phyloP scores from a whole-genome alignment of 2,113 vertebrate genomes.

The Sylvilagus bachmani region DNA sequence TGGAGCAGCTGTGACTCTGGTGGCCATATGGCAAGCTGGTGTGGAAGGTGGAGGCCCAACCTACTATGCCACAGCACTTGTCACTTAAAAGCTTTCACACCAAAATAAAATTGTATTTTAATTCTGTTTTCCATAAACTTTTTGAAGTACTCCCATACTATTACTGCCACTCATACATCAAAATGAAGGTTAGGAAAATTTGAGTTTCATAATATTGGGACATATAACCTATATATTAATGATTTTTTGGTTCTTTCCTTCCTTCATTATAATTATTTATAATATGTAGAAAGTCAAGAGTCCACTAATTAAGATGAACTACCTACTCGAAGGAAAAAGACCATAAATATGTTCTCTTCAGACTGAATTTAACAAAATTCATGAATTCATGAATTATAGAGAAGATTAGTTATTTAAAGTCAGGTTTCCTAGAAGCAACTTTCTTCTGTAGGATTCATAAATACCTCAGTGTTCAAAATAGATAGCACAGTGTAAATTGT shows the following conservation, averaged over 20 bases:
- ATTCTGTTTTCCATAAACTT: too few species aligned
- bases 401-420: neutral
- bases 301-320: neutral
- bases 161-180: neutral
- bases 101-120: too few species aligned
- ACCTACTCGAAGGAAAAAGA: neutral
- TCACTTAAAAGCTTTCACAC: too few species aligned
- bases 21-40: too few species aligned
- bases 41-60: too few species aligned
- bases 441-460: neutral
- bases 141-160: too few species aligned
- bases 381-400: neutral
- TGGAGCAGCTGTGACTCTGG: too few species aligned
- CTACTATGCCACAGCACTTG: too few species aligned
- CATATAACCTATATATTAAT: neutral
- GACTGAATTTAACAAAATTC: neutral
- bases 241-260: neutral
- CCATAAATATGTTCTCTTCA: neutral
- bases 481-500: neutral
- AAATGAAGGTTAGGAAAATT: neutral
- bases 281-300: neutral
- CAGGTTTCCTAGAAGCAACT: neutral
- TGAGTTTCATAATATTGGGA: neutral
- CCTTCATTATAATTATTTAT: neutral
- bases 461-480: neutral